Percentiles rank a stretch among this genome's conserved stretches.
Conservation (phyloP, 2,113 vertebrate species). For the Mystacornis crossleyi region DNA sequence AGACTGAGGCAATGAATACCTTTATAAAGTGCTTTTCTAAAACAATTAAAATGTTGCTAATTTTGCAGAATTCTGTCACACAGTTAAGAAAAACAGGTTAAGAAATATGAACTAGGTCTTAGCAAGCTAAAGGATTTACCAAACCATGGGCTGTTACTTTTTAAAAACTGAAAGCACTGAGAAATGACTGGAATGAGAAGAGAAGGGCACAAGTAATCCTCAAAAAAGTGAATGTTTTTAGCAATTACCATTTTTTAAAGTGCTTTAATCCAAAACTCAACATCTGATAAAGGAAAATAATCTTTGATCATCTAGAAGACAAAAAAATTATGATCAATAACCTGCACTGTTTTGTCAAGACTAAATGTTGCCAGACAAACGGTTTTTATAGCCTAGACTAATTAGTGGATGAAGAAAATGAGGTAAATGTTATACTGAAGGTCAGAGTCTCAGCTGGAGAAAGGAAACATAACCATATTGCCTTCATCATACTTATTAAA, state of each 20-base stretch:
- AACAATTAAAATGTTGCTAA: background rate
- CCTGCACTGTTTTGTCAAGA: background rate
- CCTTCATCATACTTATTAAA: slow-evolving; percentile 13
- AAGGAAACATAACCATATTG: slow-evolving; percentile 12
- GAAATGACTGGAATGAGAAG: background rate
- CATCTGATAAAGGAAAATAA: slow-evolving; percentile 18
- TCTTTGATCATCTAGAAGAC: background rate
- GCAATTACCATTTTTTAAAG: background rate
- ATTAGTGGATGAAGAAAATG: slow-evolving; percentile 45
- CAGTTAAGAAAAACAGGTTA: background rate
- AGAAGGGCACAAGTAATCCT: background rate
- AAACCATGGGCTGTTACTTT: background rate
- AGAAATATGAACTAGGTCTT: background rate
- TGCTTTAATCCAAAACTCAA: background rate
- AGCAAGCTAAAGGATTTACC: background rate
- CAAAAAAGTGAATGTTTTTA: background rate
- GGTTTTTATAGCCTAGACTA: slow-evolving; percentile 3
- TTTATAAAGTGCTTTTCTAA: background rate
- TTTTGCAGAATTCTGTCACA: background rate
- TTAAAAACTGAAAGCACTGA: background rate
- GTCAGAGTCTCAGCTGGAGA: slow-evolving; percentile 16
- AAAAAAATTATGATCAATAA: background rate
- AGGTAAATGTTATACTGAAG: slow-evolving; percentile 53
- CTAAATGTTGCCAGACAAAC: background rate
- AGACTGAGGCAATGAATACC: background rate